These are phyloP conservation scores for Parauchenoglanis punctatus DNA, from an alignment of 2,797 vertebrate genomes.

Conservation along the genomic window DNA sequence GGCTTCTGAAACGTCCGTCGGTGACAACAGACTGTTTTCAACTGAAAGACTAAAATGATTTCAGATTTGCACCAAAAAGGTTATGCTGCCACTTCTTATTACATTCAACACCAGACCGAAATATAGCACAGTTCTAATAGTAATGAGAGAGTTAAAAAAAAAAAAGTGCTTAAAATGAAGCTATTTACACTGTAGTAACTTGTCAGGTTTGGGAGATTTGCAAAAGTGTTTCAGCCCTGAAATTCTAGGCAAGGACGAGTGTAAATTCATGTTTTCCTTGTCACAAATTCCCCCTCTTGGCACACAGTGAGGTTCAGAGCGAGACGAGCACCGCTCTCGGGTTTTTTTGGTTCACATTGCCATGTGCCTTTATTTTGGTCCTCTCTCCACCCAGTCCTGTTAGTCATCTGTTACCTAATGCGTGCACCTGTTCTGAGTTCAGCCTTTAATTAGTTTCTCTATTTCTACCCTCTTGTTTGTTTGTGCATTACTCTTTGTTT, in stretches of 20 bases:
- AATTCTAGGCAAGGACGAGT: background rate
- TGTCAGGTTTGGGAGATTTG: background rate
- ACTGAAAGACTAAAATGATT: background rate
- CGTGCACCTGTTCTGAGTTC: background rate
- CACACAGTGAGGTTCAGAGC: background rate
- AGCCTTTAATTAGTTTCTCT: background rate
- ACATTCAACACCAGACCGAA: background rate
- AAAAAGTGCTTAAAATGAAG: background rate
- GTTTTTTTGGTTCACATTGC: background rate
- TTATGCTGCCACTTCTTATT: background rate
- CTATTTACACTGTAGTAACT: background rate
- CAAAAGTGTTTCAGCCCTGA: background rate
- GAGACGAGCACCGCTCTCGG: background rate
- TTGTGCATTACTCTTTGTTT: background rate
- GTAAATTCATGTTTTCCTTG: background rate
- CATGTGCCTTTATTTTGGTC: background rate
- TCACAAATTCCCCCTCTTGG: background rate
- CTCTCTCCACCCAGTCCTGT: background rate
- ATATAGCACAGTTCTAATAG: background rate
- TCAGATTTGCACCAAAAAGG: background rate
- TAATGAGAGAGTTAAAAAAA: background rate
- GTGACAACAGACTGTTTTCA: background rate
- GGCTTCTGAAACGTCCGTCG: background rate
- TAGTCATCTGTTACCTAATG: background rate
- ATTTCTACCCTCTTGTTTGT: background rate